Conservation (phyloP, 1,140 invertebrate genomes). For the Vanessa atalanta region DNA sequence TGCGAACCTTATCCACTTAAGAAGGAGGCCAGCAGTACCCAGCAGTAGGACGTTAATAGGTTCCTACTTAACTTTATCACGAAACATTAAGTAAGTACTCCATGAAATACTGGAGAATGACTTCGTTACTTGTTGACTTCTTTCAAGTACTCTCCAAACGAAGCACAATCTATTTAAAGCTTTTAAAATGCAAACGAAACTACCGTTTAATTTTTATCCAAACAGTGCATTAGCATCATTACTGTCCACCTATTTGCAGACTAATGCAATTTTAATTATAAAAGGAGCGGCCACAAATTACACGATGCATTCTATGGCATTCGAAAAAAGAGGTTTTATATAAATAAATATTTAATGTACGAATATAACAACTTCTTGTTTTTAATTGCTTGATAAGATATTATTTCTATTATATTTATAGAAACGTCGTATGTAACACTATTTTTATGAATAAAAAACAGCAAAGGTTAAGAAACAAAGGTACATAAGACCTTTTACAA, state of each 20-base stretch:
- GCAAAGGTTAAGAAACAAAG: too few relatives aligned
- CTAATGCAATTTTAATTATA: slow-evolving; percentile 80
- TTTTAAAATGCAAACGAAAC: slow-evolving; percentile 21
- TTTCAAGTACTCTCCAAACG: not conserved
- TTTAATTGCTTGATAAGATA: too few relatives aligned
- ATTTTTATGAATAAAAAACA: too few relatives aligned
- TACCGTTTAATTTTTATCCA: slow-evolving; percentile 48
- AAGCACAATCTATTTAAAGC: slow-evolving; percentile 22
- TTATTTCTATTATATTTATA: too few relatives aligned
- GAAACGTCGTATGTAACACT: too few relatives aligned
- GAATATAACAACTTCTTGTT: not conserved
- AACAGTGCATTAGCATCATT: slow-evolving; percentile 61
- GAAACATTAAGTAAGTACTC: too few relatives aligned
- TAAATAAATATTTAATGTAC: not conserved
- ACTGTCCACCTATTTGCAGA: slow-evolving; percentile 55
- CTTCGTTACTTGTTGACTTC: not conserved
- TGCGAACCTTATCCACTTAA: too few relatives aligned
- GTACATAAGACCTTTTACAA: too few relatives aligned
- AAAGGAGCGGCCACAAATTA: slow-evolving; percentile 68
- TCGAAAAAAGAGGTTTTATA: slow-evolving; percentile 20
- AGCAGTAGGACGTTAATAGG: too few relatives aligned
- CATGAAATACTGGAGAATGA: too few relatives aligned
- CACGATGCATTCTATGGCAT: slow-evolving; percentile 35
- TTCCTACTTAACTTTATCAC: too few relatives aligned
- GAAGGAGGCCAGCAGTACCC: too few relatives aligned